Conservation (phyloP, 2,888 invertebrate genomes). For the Allolobophora icterica region DNA sequence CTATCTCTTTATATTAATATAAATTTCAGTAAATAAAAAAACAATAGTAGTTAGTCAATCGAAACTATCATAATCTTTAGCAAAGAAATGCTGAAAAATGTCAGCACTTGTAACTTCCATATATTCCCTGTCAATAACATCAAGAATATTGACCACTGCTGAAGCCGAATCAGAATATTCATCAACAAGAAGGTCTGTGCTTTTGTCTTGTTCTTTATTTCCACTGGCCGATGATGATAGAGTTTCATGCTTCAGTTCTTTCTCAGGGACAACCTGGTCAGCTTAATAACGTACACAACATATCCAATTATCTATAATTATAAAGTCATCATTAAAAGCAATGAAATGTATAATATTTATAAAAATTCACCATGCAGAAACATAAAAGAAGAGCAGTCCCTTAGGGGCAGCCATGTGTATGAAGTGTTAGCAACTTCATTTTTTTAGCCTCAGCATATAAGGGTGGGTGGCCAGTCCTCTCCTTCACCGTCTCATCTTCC, state of each 20-base stretch:
- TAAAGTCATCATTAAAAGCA: neutral
- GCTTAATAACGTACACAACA: neutral
- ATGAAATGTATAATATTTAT: neutral
- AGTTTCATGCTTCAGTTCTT: neutral
- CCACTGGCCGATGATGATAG: neutral
- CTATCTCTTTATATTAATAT: neutral
- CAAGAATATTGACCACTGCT: neutral
- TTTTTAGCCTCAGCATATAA: no score
- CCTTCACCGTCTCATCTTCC: no score
- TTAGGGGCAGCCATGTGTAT: no score
- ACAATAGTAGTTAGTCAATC: neutral
- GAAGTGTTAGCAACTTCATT: no score
- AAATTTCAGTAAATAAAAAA: neutral
- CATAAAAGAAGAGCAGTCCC: no score
- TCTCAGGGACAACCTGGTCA: constrained; percentile 17
- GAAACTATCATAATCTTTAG: neutral
- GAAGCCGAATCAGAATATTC: neutral
- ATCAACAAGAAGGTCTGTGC: neutral
- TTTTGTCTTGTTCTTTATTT: neutral
- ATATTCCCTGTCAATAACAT: neutral
- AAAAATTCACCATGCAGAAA: neutral
- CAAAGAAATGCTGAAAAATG: neutral
- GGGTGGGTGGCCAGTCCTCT: no score
- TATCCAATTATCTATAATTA: neutral
- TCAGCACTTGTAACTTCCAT: neutral